phyloP scores from a whole-genome alignment of 2,888 invertebrate genomes.

The Trilocha varians region DNA sequence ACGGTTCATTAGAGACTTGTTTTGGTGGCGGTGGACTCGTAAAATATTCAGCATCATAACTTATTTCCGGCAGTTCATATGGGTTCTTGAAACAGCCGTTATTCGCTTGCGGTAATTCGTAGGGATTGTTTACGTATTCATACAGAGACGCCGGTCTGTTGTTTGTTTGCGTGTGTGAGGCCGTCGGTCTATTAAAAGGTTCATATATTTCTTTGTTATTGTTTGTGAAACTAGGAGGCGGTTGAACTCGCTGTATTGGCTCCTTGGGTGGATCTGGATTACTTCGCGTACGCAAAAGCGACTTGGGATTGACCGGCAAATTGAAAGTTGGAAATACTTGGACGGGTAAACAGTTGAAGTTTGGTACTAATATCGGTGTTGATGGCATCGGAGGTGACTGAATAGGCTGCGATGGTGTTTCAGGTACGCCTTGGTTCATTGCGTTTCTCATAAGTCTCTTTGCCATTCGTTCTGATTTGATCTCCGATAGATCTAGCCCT shows the following conservation, averaged over 20 bases:
- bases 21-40: constrained; percentile 19
- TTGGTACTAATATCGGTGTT: constrained; percentile 51
- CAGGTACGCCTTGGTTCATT: constrained; percentile 80
- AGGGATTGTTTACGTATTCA: constrained; percentile 27
- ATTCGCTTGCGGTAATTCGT: constrained; percentile 18
- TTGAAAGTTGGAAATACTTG: constrained; percentile 76
- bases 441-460: constrained; percentile 76
- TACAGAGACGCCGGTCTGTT: constrained; percentile 35
- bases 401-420: constrained; percentile 67
- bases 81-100: constrained; percentile 26
- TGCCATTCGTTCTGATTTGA: constrained; percentile 92
- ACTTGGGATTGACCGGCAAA: constrained; percentile 80
- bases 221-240: constrained; percentile 25
- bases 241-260: constrained; percentile 19
- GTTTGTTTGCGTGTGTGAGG: constrained; percentile 26
- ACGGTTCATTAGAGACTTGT: constrained; percentile 3
- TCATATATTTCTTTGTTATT: constrained; percentile 23
- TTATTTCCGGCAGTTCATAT: constrained; percentile 35
- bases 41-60: constrained; percentile 43
- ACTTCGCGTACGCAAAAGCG: constrained; percentile 55
- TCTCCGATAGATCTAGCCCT: constrained; percentile 91
- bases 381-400: constrained; percentile 66
- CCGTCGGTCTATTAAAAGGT: constrained; percentile 28
- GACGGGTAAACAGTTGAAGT: constrained; percentile 63
- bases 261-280: constrained; percentile 41